A percentile compares a stretch with the other conserved stretches of the same genome.
Evolutionary conservation across 2,888 invertebrate species (phyloP).

Genomic region (Chloroclysta siterata): DNA sequence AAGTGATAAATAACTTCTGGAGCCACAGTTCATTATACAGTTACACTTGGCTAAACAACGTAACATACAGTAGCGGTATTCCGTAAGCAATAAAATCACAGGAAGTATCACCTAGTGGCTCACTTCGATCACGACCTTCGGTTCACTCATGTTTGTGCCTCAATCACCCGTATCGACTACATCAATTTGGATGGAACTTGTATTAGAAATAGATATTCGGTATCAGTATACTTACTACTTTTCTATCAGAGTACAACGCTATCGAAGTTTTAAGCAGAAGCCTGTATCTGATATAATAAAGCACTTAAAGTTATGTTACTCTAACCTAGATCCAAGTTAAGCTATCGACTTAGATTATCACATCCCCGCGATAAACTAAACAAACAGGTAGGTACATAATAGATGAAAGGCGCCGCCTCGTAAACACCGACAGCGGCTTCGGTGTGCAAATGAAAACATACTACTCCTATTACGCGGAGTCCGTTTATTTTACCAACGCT

Average conservation of each 20-base stretch:
- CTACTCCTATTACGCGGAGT: conserved; percentile 32
- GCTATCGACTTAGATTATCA: conserved; percentile 23
- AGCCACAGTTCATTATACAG: not conserved
- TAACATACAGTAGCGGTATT: not conserved
- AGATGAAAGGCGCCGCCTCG: conserved; percentile 45
- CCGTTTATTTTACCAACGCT: conserved; percentile 44
- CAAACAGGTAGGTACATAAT: conserved; percentile 26
- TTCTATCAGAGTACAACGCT: no score
- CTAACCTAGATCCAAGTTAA: conserved; percentile 18
- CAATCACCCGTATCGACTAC: no score
- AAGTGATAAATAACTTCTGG: conserved; percentile 13
- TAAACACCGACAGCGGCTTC: conserved; percentile 35
- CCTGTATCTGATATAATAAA: not conserved
- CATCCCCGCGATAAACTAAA: conserved; percentile 29
- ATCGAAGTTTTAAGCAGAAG: no score
- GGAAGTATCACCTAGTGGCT: not conserved
- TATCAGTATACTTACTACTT: no score
- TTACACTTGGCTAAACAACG: not conserved
- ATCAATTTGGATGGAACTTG: no score
- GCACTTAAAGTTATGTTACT: not conserved
- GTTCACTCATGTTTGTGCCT: no score
- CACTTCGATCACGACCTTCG: no score
- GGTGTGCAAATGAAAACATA: conserved; percentile 36
- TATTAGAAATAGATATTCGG: no score
- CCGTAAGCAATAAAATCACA: no score